Conservation (phyloP, 2,888 invertebrate species). For the Scelioninae gen. 2 region DNA sequence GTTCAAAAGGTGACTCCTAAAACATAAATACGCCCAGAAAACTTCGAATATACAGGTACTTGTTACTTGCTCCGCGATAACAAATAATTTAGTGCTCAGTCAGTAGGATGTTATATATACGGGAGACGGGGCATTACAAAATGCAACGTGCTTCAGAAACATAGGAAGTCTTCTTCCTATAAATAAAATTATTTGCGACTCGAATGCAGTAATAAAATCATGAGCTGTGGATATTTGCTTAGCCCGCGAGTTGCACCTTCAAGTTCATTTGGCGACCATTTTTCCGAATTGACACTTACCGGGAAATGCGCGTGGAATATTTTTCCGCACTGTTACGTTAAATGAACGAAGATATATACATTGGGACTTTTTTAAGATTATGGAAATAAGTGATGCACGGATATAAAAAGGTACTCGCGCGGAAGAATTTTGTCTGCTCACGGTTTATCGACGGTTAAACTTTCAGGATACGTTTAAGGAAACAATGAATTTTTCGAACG, state of each 20-base stretch:
- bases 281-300: constrained; percentile 41
- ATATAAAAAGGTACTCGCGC: constrained; percentile 36
- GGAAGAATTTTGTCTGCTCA: constrained; percentile 13
- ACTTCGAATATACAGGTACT: constrained; percentile 52
- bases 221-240: constrained; percentile 34
- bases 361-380: constrained; percentile 44
- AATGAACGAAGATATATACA: constrained; percentile 30
- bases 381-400: constrained; percentile 34
- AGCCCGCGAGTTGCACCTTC: background rate
- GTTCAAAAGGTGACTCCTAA: constrained; percentile 49
- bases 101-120: constrained; percentile 44
- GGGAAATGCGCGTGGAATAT: constrained; percentile 26
- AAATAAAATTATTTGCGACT: constrained; percentile 53
- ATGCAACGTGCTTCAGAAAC: constrained; percentile 48
- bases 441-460: constrained; percentile 17
- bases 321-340: constrained; percentile 2
- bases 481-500: constrained; percentile 1
- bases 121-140: constrained; percentile 45
- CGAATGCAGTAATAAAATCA: constrained; percentile 41
- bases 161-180: constrained; percentile 39
- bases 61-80: constrained; percentile 50
- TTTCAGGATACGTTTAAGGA: constrained; percentile 8
- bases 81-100: constrained; percentile 57
- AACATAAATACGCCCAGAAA: constrained; percentile 41
- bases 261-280: constrained; percentile 39